Percentiles rank a stretch among this genome's conserved stretches.
Evolutionary conservation across 2,888 invertebrate species (phyloP).

Genomic region (Ditula angustiorana): DNA sequence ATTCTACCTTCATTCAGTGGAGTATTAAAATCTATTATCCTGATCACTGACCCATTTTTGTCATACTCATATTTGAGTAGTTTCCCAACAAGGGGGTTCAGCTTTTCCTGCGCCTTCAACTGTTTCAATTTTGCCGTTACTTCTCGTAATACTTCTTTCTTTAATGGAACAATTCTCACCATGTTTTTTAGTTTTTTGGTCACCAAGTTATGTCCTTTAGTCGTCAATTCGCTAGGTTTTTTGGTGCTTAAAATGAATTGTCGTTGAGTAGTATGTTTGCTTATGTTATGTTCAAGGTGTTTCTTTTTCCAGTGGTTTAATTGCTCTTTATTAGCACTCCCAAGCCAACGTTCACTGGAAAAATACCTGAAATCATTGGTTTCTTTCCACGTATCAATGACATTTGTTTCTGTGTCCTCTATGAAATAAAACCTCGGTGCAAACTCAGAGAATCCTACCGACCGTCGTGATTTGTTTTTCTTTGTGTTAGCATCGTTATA

Average conservation of each 20-base stretch:
- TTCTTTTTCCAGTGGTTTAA: not conserved
- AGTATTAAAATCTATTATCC: not conserved
- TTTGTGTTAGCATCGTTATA: not conserved
- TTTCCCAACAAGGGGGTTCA: not conserved
- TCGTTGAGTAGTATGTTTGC: not conserved
- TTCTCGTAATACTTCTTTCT: not conserved
- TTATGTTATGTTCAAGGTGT: not conserved
- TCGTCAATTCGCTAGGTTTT: too few relatives aligned
- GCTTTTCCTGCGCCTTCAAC: not conserved
- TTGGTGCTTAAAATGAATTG: not conserved
- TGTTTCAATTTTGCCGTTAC: not conserved
- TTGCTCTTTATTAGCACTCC: not conserved
- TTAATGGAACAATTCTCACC: not conserved
- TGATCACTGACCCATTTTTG: not conserved
- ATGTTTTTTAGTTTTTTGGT: not conserved
- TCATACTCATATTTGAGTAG: not conserved
- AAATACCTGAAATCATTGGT: not conserved
- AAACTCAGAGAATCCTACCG: not conserved
- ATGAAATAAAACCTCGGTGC: not conserved
- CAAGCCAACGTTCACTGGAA: not conserved
- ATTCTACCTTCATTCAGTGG: not conserved
- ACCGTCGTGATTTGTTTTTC: not conserved
- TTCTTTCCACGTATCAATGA: not conserved
- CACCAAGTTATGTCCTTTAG: too few relatives aligned
- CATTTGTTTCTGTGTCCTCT: conserved; percentile 2